Evolutionary conservation across 2,113 vertebrate species (phyloP), one percentile per base, ranked within the genome.

Genomic region (Phylloscopus whistleri): DNA sequence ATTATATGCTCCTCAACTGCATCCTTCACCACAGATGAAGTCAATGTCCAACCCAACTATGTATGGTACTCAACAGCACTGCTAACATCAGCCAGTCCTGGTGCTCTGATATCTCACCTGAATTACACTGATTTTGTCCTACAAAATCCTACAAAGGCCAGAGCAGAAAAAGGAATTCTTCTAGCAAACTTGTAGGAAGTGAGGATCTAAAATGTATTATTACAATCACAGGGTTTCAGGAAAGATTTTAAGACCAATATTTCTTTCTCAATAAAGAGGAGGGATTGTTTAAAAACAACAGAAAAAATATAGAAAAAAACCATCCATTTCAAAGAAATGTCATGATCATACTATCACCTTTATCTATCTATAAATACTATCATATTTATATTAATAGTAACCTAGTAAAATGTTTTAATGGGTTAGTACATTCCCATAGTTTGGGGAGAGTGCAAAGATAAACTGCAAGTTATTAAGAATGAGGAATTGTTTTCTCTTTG

Each of bases 371-470:
- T 41, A 41, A 41, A 41, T 41, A 41, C 41, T 41, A 41, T 41
- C 2, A 15, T 35, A 8, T 11, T 37, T 41, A 2, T 39, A n/a
- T 44, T 18, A 70, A 28, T 35, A 62, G 9, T 56, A 69, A 16
- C 20, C 13, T 30, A 28, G 3, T 8, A 39, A 84, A 84, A 55
- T 23, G 4, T 52, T 73, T 73, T 44, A 72, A 70, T 20, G 8
- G 2, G 7, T 17, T 69, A 33, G 2, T 49, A 52, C 5, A 0
- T 4, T 4, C 24, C 24, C 18, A 64, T 73, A 7, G 6, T 51
- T 73, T 69, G 33, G 11, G 10, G 44, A 7, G 4, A 62, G 4
- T 1, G 0, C 16, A 51, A 24, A 62, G 33, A 73, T 20, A 76
- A 94, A 55, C 2, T 1, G 20, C 2, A 77, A 62, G 1, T 62